These are phyloP conservation scores for Anarsia innoxiella DNA, from an alignment of 2,888 invertebrate species.

Conservation along the genomic window DNA sequence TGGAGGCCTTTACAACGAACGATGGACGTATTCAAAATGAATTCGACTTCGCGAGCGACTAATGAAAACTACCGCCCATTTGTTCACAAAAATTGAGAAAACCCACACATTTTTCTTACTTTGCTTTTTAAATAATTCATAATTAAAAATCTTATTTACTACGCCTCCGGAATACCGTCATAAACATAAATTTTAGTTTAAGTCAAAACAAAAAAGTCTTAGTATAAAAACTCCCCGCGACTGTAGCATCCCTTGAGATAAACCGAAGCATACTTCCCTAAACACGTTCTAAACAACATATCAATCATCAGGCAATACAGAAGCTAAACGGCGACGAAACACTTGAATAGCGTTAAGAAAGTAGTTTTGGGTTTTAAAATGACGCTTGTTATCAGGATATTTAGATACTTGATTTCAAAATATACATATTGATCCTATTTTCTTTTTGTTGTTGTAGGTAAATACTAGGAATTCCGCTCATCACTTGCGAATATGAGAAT, in stretches of 20 bases:
- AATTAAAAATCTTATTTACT: constrained; percentile 3
- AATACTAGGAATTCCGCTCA: too few species aligned
- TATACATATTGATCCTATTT: too few species aligned
- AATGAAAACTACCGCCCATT: constrained; percentile 31
- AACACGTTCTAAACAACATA: constrained; percentile 32
- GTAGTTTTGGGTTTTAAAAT: constrained; percentile 9
- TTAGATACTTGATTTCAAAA: too few species aligned
- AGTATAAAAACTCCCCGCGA: constrained; percentile 8
- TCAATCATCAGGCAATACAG: constrained; percentile 33
- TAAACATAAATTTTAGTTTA: constrained; percentile 4
- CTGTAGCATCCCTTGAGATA: constrained; percentile 23
- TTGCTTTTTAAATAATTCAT: constrained; percentile 9
- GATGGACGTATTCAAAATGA: constrained; percentile 24
- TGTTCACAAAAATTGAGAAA: constrained; percentile 20
- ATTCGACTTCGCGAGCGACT: constrained; percentile 29
- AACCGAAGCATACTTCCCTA: constrained; percentile 27
- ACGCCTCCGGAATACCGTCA: neutral
- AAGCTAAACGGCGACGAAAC: constrained; percentile 16
- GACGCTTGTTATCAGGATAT: too few species aligned
- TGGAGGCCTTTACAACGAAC: constrained; percentile 23
- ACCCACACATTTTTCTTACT: constrained; percentile 18
- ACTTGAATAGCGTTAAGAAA: constrained; percentile 11
- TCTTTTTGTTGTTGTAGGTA: too few species aligned
- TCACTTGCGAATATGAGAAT: too few species aligned
- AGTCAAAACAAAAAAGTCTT: constrained; percentile 10